These are phyloP conservation scores for Rhimphoctona megacephalus DNA, from an alignment of 2,888 invertebrate species.

Conservation along the genomic window DNA sequence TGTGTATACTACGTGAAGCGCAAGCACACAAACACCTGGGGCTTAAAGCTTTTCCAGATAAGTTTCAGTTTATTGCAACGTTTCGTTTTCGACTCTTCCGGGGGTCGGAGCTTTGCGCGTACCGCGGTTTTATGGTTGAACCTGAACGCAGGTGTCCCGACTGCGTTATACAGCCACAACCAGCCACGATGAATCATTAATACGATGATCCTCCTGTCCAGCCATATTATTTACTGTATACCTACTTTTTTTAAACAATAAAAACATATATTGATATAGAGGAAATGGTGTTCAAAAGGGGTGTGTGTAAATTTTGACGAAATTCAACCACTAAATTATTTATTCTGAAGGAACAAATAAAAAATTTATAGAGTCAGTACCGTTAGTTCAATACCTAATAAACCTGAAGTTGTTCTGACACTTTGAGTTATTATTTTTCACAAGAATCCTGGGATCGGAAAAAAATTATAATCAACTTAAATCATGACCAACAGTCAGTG, in stretches of 20 bases:
- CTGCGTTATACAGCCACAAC: slow-evolving; percentile 65
- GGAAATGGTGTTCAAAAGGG: not conserved
- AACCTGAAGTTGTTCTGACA: too few species aligned
- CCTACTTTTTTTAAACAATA: not conserved
- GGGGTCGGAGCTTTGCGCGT: slow-evolving; percentile 48
- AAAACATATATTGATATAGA: not conserved
- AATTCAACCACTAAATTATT: not conserved
- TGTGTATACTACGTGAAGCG: slow-evolving; percentile 12
- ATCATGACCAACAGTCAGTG: not conserved
- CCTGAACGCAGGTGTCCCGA: slow-evolving; percentile 69
- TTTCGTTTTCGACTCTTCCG: slow-evolving; percentile 32
- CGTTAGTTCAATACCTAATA: too few species aligned
- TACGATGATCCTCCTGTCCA: slow-evolving; percentile 62
- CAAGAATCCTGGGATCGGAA: not conserved
- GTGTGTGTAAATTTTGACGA: not conserved
- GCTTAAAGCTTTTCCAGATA: slow-evolving; percentile 63
- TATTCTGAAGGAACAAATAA: not conserved
- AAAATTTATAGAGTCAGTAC: too few species aligned
- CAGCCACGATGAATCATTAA: slow-evolving; percentile 69
- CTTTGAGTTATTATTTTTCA: not conserved
- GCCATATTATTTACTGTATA: slow-evolving; percentile 4
- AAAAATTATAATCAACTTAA: not conserved
- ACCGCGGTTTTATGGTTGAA: slow-evolving; percentile 67
- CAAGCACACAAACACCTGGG: not conserved
- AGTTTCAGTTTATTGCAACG: slow-evolving; percentile 69